These are phyloP conservation scores for Acleris sparsana DNA, from an alignment of 2,888 invertebrate species.

Conservation along the genomic window DNA sequence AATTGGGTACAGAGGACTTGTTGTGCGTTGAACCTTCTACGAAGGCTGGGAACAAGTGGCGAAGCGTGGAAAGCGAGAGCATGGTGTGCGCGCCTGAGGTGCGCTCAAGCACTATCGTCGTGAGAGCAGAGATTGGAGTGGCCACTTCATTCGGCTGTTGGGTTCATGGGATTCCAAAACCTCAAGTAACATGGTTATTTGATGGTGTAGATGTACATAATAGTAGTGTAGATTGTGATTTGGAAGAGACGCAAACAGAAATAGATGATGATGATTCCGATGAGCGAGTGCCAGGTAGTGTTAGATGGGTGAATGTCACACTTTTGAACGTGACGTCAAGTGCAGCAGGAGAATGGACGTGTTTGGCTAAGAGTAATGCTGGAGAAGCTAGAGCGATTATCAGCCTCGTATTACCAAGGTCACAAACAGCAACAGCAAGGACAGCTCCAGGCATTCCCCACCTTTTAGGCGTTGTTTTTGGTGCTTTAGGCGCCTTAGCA, in stretches of 20 bases:
- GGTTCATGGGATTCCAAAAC: slow-evolving; percentile 92
- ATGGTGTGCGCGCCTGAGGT: slow-evolving; percentile 93
- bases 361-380: slow-evolving; percentile 88
- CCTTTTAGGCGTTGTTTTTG: slow-evolving; percentile 88
- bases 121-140: slow-evolving; percentile 90
- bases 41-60: slow-evolving; percentile 89
- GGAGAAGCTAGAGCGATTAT: slow-evolving; percentile 86
- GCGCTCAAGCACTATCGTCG: slow-evolving; percentile 83
- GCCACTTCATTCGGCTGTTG: slow-evolving; percentile 92
- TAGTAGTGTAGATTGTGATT: slow-evolving; percentile 74
- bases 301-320: slow-evolving; percentile 91
- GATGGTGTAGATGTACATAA: slow-evolving; percentile 85
- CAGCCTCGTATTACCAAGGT: slow-evolving; percentile 75
- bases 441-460: slow-evolving; percentile 89
- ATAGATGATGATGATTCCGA: slow-evolving; percentile 71
- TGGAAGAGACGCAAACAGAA: slow-evolving; percentile 74
- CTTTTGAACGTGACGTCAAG: slow-evolving; percentile 91
- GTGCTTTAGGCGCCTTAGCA: slow-evolving; percentile 87
- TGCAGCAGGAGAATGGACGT: slow-evolving; percentile 94
- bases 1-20: slow-evolving; percentile 89
- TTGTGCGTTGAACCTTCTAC: slow-evolving; percentile 88
- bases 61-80: slow-evolving; percentile 87
- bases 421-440: slow-evolving; percentile 90
- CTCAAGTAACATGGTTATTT: slow-evolving; percentile 91
- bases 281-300: slow-evolving; percentile 76